These are phyloP conservation scores for Petrocephalus sullivani DNA, from an alignment of 2,797 vertebrate species.

Conservation along the genomic window DNA sequence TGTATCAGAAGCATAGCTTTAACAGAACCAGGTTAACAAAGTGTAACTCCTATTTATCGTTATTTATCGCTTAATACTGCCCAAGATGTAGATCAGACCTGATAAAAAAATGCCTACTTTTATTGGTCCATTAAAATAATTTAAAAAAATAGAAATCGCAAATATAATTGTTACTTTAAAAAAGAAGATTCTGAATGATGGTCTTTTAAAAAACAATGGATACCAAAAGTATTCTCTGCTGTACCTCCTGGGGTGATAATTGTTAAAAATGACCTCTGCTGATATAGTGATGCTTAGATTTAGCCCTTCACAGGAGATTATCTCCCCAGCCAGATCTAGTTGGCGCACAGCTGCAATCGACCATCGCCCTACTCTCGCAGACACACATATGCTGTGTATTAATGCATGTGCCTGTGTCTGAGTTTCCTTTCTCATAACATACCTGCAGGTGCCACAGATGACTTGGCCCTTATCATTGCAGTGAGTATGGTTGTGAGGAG, in stretches of 20 bases:
- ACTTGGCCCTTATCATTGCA: slow-evolving; percentile 63
- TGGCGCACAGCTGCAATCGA: not conserved
- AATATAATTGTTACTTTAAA: not conserved
- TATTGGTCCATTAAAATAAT: not conserved
- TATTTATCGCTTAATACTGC: not conserved
- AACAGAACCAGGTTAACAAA: not conserved
- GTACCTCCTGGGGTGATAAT: not conserved
- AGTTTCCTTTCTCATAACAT: slow-evolving; percentile 2
- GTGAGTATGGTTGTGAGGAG: accelerated
- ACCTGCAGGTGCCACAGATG: slow-evolving; percentile 82
- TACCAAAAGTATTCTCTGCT: not conserved
- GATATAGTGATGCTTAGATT: not conserved
- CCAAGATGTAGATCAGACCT: not conserved
- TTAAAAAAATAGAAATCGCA: not conserved
- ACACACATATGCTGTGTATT: not conserved
- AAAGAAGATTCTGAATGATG: not conserved
- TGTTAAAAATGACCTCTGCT: not conserved
- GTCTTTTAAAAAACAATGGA: not conserved
- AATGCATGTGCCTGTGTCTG: too few species aligned
- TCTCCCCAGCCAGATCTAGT: not conserved
- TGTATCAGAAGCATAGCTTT: not conserved
- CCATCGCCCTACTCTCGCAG: not conserved
- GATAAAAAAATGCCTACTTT: not conserved
- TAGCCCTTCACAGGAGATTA: not conserved
- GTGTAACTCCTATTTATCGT: not conserved